phyloP scores from a whole-genome alignment of 2,797 vertebrate genomes.

The Knipowitschia caucasica region DNA sequence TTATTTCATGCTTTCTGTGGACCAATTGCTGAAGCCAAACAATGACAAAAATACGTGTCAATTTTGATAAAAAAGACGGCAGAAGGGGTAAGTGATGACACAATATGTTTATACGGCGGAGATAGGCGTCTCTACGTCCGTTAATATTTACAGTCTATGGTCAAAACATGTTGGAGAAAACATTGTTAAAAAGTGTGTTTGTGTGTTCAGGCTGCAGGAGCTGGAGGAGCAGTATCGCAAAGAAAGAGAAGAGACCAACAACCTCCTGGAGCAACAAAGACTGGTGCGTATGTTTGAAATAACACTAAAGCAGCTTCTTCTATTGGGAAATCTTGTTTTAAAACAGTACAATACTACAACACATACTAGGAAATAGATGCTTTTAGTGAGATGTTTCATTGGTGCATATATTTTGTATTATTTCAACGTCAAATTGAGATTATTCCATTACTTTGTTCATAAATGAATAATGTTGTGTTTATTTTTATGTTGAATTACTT shows the following conservation, averaged over 20 bases:
- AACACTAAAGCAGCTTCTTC: no score
- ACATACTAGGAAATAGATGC: no score
- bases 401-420: not conserved
- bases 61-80: no score
- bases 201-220: constrained; percentile 86
- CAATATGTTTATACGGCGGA: no score
- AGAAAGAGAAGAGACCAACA: constrained; percentile 92
- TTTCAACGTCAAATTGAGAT: not conserved
- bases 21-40: no score
- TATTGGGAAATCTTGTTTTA: not conserved
- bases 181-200: no score
- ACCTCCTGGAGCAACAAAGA: constrained; percentile 95
- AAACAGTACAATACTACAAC: not conserved
- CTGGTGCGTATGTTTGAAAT: constrained; percentile 77
- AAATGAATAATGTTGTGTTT: not conserved
- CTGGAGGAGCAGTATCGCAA: constrained; percentile 94
- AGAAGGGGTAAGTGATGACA: no score
- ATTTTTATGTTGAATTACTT: not conserved
- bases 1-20: no score
- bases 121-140: no score
- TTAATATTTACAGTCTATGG: no score
- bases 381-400: not conserved
- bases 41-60: no score
- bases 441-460: not conserved
- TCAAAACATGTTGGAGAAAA: no score